Percentiles rank a stretch among this genome's conserved stretches.
Evolutionary conservation across 2,888 invertebrate species (phyloP).

Genomic region (Stenchaetothrips biformis): DNA sequence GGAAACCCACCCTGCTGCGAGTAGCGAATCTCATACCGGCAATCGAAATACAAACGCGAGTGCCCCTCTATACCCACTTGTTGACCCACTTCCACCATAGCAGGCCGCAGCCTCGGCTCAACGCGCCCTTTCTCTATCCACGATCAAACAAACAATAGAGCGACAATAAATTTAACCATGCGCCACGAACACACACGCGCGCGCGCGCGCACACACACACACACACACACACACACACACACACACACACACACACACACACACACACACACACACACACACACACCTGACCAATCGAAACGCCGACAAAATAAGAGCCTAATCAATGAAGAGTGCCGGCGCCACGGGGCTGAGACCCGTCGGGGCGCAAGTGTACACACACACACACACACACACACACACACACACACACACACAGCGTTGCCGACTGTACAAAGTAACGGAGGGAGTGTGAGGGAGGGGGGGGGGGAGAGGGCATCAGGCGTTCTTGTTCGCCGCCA

Average conservation of each 20-base stretch:
- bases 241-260: neutral
- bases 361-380: neutral
- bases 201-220: neutral
- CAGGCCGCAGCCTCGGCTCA: too few relatives aligned
- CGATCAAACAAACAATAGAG: neutral
- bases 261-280: neutral
- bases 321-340: conserved; percentile 3
- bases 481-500: neutral
- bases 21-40: too few relatives aligned
- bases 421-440: neutral
- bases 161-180: too few relatives aligned
- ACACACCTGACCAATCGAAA: neutral
- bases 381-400: too few relatives aligned
- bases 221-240: neutral
- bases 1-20: too few relatives aligned
- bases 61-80: neutral
- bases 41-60: neutral
- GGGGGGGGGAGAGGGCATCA: neutral
- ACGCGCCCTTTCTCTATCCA: neutral
- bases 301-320: neutral
- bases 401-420: too few relatives aligned
- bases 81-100: neutral
- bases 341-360: neutral
- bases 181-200: neutral
- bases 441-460: neutral